Evolutionary conservation across 2,888 invertebrate genomes (phyloP).

Genomic region (Achlya flavicornis): DNA sequence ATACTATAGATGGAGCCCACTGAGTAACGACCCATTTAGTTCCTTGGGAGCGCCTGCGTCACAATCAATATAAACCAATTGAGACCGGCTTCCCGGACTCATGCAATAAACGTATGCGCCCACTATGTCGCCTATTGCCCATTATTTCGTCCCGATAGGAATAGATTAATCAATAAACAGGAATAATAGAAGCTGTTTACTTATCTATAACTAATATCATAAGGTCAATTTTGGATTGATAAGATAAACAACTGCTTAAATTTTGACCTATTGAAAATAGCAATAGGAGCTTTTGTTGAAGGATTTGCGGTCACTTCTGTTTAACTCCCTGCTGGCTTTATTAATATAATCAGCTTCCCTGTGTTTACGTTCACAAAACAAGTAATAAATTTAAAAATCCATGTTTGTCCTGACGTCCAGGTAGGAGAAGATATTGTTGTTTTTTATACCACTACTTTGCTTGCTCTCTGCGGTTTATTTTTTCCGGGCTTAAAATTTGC

Average conservation of each 20-base stretch:
- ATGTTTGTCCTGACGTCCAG: no score
- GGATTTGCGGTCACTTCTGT: conserved; percentile 15
- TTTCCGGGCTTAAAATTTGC: no score
- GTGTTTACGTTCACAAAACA: background rate
- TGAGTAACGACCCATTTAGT: conserved; percentile 29
- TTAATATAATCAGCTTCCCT: background rate
- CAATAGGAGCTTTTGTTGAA: conserved; percentile 22
- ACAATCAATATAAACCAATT: conserved; percentile 76
- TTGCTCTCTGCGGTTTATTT: no score
- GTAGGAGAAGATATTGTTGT: background rate
- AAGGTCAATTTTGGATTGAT: background rate
- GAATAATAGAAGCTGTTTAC: conserved; percentile 38
- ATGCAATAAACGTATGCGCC: conserved; percentile 48
- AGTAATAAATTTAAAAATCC: no score
- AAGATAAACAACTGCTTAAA: background rate
- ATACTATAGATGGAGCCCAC: conserved; percentile 15
- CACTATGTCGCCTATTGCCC: conserved; percentile 33
- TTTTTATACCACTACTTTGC: no score
- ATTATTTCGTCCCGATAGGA: conserved; percentile 40
- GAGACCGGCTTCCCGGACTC: conserved; percentile 58
- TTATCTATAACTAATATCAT: background rate
- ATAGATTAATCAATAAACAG: conserved; percentile 40
- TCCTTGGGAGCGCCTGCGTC: conserved; percentile 57
- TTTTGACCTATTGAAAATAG: conserved; percentile 22
- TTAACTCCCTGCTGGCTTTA: background rate